Percentiles rank a stretch among this genome's conserved stretches.
These are phyloP conservation scores for Atherinomorus stipes DNA, from an alignment of 2,113 vertebrate species.

Conservation along the genomic window DNA sequence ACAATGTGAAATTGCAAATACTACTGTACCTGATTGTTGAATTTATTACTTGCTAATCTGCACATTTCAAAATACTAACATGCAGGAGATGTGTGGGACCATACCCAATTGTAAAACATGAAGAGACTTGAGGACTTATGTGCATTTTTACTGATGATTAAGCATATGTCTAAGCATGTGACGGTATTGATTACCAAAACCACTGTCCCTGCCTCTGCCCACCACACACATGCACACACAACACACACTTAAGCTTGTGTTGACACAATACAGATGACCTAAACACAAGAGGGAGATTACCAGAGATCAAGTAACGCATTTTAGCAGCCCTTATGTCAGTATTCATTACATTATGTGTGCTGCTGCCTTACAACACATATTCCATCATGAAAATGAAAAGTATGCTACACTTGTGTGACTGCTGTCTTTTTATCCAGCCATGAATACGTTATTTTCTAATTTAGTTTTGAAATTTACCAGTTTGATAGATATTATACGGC, in stretches of 20 bases:
- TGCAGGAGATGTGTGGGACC: constrained; percentile 17
- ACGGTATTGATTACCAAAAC: constrained; percentile 69
- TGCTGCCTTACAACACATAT: neutral
- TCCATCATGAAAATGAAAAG: constrained; percentile 29
- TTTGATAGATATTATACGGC: constrained; percentile 39
- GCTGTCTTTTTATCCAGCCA: neutral
- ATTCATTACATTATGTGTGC: constrained; percentile 45
- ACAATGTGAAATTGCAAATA: constrained; percentile 20
- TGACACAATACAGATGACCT: constrained; percentile 71
- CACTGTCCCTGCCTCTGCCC: constrained; percentile 26
- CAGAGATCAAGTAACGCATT: constrained; percentile 45
- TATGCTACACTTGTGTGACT: constrained; percentile 4
- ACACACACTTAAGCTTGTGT: constrained; percentile 47
- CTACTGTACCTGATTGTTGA: neutral
- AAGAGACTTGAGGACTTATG: constrained; percentile 50
- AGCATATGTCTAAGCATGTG: constrained; percentile 61
- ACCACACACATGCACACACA: constrained; percentile 31
- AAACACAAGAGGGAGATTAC: constrained; percentile 53
- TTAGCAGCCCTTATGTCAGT: constrained; percentile 32
- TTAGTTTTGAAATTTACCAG: constrained; percentile 6
- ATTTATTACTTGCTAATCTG: neutral
- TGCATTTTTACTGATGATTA: constrained; percentile 75
- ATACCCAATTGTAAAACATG: constrained; percentile 9
- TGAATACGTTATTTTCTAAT: constrained; percentile 17
- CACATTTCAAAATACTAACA: neutral